A percentile compares a stretch with the other conserved stretches of the same genome.
Conservation (phyloP, 2,888 invertebrate genomes). For the Drosophila pegasa region DNA sequence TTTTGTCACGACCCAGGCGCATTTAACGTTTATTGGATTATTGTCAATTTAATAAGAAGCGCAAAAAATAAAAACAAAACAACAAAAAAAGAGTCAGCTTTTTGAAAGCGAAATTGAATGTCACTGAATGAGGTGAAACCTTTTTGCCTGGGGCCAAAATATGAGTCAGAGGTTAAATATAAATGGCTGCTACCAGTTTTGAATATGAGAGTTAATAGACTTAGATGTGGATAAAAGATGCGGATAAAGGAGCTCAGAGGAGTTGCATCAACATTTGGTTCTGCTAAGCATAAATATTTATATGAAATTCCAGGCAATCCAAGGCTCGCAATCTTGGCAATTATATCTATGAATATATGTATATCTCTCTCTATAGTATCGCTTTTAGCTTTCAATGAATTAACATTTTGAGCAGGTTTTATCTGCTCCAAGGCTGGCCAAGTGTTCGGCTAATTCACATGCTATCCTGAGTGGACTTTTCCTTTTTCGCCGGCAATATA, state of each 20-base stretch:
- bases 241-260: no score
- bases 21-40: constrained; percentile 79
- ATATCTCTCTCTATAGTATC: background rate
- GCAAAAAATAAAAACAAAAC: constrained; percentile 8
- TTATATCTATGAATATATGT: background rate
- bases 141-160: constrained; percentile 15
- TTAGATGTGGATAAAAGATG: background rate
- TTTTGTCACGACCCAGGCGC: constrained; percentile 76
- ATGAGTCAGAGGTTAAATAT: constrained; percentile 66
- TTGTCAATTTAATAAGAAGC: constrained; percentile 71
- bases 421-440: background rate
- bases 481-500: constrained; percentile 56
- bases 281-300: background rate
- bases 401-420: constrained; percentile 1
- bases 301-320: background rate
- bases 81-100: constrained; percentile 17
- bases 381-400: background rate
- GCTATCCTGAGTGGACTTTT: constrained; percentile 54
- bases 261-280: no score
- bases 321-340: background rate
- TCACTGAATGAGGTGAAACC: constrained; percentile 52
- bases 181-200: constrained; percentile 60
- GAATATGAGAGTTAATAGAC: constrained; percentile 25
- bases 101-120: constrained; percentile 73
- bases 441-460: constrained; percentile 23